phyloP scores from a whole-genome alignment of 2,113 vertebrate species.

The Passer montanus region DNA sequence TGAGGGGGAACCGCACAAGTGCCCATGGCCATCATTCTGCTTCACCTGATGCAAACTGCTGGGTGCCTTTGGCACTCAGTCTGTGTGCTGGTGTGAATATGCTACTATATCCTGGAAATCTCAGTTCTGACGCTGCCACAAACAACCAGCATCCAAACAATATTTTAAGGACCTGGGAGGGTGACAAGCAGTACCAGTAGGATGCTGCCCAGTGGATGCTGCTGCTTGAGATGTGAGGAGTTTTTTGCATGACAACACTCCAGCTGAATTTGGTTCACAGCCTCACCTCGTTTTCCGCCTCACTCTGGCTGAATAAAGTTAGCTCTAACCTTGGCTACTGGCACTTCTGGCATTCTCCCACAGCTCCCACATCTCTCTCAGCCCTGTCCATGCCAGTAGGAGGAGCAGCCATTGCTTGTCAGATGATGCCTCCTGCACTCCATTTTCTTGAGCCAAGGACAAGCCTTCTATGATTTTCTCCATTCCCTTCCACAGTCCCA shows the following conservation, averaged over 20 bases:
- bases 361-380: neutral
- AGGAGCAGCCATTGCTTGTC: neutral
- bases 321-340: neutral
- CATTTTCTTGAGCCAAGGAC: neutral
- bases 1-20: neutral
- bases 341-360: neutral
- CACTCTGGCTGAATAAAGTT: neutral
- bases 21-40: accelerated
- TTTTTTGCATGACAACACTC: neutral
- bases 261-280: neutral
- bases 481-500: neutral
- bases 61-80: neutral
- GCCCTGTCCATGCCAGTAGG: neutral
- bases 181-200: neutral
- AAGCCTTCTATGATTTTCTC: neutral
- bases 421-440: accelerated
- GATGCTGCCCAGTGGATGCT: neutral
- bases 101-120: neutral
- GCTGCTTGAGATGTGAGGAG: neutral
- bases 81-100: neutral
- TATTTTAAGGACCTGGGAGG: neutral
- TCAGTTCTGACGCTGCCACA: neutral
- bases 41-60: neutral
- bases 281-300: neutral
- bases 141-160: neutral